Conservation (phyloP, 2,888 invertebrate genomes). For the Stenotaenia linearis region DNA sequence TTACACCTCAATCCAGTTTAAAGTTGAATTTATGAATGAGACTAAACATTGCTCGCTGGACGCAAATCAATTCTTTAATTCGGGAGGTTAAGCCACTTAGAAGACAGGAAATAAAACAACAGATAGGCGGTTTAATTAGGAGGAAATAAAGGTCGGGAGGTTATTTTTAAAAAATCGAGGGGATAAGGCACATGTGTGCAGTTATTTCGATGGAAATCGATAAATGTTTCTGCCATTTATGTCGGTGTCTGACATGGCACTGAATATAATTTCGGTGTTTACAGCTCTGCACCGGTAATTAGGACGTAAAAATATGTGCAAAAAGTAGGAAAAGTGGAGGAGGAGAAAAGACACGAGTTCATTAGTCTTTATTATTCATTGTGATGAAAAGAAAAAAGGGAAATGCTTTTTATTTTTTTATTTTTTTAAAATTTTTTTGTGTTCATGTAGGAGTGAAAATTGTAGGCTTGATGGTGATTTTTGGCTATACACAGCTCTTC, state of each 20-base stretch:
- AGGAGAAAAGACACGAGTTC: background rate
- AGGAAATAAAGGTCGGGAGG: background rate
- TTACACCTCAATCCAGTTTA: too few species aligned
- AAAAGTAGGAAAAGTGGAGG: background rate
- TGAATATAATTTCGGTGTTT: background rate
- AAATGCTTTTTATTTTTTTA: background rate
- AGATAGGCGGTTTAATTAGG: background rate
- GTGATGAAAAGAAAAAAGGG: background rate
- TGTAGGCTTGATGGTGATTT: background rate
- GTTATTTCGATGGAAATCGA: background rate
- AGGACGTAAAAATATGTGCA: background rate
- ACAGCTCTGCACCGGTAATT: background rate
- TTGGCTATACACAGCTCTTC: background rate
- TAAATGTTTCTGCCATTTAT: background rate
- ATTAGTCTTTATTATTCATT: background rate
- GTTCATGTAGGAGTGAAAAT: constrained; percentile 10
- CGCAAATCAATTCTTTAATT: background rate
- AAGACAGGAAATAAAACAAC: background rate
- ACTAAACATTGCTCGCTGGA: background rate
- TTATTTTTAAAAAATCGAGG: background rate
- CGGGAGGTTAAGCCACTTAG: background rate
- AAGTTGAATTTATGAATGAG: background rate
- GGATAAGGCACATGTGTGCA: background rate
- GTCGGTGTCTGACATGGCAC: background rate
- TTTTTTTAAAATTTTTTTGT: background rate